Evolutionary conservation across 2,797 vertebrate genomes (phyloP), one percentile per base, ranked within the genome.

Genomic region (Enteromius radiatus): DNA sequence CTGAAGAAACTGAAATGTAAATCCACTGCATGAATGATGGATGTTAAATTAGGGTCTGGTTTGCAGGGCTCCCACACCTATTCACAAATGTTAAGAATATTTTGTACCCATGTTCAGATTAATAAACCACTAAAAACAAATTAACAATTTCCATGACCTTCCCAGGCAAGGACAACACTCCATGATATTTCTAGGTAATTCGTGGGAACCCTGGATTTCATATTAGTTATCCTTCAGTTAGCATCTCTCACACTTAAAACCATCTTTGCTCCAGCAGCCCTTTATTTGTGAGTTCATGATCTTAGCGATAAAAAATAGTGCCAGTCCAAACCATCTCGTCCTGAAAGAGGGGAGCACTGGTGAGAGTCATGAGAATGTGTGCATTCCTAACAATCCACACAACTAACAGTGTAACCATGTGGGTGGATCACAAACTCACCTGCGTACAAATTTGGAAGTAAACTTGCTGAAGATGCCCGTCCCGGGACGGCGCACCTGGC

Each of bases 381-480:
- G 49, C 61, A 64, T 77, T 38, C 33, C 47, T 54, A 47, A 64
- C 9, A 52, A 3, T 23, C 19, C 59, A 38, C 14, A 4, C 73
- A 26, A 59, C 1, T 36, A 75, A 76, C 33, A 17, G 4, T 19
- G 33, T 41, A 33, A 23, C 3, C 52, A 15, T 41, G 33, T 26
- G 17, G 38, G 31, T 19, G 10, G 5, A 76, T 41, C 23, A 43
- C 12, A 3, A 49, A 64, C 93, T 94, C 89, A 96, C 95, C 95
- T 95, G 92, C 95, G 95, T 38, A 94, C 95, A 86, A 96, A 96
- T 86, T 96, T 96, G 89, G 95, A 95, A 82, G 95, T 96, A 92
- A 96, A 95, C 88, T 96, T 96, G 94, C 95, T 96, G 89, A 96
- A 96, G 90, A 96, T 93, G 85, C 93, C 95, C 9, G 94, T 93